These are phyloP conservation scores for Mechanitis messenoides DNA, from an alignment of 2,888 invertebrate genomes.

Conservation along the genomic window DNA sequence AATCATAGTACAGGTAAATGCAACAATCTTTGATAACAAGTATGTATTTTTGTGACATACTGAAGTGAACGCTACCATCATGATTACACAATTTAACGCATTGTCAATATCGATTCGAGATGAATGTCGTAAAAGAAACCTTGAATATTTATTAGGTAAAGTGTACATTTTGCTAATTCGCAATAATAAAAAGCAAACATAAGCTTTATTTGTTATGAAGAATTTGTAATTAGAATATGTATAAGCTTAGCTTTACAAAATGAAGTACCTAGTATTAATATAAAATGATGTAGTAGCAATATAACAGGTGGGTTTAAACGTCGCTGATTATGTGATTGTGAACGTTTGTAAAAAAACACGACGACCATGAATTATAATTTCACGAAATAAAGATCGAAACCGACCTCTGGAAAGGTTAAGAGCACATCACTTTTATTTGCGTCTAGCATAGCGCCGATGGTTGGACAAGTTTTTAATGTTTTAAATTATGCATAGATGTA, in stretches of 20 bases:
- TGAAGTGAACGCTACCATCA: background rate
- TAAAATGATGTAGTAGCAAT: background rate
- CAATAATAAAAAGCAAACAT: background rate
- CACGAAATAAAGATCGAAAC: constrained; percentile 53
- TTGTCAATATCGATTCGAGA: constrained; percentile 5
- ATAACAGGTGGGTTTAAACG: background rate
- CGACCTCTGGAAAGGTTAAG: constrained; percentile 70
- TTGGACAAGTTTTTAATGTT: constrained; percentile 46
- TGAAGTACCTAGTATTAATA: too few species aligned
- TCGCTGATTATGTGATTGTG: background rate
- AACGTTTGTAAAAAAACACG: constrained; percentile 38
- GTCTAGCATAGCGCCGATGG: constrained; percentile 43
- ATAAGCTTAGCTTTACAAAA: too few species aligned
- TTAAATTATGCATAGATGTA: constrained; percentile 33
- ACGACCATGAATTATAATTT: constrained; percentile 67
- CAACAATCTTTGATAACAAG: too few species aligned
- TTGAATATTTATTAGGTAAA: constrained; percentile 4
- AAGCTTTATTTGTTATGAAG: too few species aligned
- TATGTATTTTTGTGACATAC: background rate
- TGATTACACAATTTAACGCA: background rate
- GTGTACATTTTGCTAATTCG: constrained; percentile 1
- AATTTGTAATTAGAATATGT: too few species aligned
- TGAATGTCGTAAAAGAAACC: constrained; percentile 6
- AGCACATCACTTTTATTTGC: constrained; percentile 67
- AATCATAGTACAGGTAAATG: too few species aligned